Evolutionary conservation across 2,888 invertebrate genomes (phyloP).

Genomic region (Ormyrus nitidulus): DNA sequence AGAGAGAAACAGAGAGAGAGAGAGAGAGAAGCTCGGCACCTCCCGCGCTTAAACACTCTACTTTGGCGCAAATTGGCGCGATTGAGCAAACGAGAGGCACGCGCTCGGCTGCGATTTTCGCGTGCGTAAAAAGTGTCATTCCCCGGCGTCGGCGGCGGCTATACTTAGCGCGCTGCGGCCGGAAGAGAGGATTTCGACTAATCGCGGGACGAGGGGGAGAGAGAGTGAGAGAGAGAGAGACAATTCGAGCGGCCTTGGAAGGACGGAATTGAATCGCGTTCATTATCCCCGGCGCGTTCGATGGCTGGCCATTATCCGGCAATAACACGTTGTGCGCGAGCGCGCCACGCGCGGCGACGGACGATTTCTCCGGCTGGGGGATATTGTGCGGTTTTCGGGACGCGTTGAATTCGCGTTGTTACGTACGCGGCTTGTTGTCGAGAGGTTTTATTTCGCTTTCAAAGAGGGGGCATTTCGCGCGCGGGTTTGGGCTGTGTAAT

Average conservation of each 20-base stretch:
- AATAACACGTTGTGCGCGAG: slow-evolving; percentile 58
- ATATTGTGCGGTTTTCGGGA: no score
- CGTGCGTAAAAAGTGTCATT: slow-evolving; percentile 35
- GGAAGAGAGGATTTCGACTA: slow-evolving; percentile 15
- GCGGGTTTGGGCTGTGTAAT: no score
- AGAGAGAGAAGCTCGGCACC: no score
- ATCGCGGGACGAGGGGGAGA: background rate
- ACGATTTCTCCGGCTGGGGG: background rate
- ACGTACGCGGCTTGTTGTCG: no score
- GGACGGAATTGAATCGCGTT: slow-evolving; percentile 53
- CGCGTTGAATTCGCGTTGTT: no score
- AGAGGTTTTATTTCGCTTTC: no score
- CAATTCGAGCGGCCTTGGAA: slow-evolving; percentile 50
- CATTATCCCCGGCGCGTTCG: slow-evolving; percentile 57
- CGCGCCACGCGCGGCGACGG: slow-evolving; percentile 1
- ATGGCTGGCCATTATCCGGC: slow-evolving; percentile 56
- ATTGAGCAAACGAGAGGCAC: slow-evolving; percentile 43
- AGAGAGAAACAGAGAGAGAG: no score
- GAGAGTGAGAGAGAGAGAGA: background rate
- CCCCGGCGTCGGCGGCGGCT: background rate
- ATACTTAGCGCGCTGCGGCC: background rate
- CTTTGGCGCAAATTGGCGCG: slow-evolving; percentile 23
- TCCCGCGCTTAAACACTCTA: background rate
- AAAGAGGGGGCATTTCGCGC: no score
- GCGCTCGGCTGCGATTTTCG: background rate